Base-by-base conservation (phyloP, 1,140 invertebrate genomes). In the Megathymus violae region DNA sequence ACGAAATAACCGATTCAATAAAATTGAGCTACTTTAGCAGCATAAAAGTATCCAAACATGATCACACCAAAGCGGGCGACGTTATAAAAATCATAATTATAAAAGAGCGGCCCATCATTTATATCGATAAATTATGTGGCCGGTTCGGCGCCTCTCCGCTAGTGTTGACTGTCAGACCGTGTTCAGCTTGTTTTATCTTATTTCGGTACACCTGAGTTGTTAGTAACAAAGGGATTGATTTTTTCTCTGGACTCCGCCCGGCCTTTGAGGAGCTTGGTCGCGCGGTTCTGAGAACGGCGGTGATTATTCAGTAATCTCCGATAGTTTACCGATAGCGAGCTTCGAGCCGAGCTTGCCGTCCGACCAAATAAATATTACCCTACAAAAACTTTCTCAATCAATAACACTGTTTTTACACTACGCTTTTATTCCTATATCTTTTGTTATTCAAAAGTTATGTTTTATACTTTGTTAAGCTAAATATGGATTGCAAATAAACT, bases 201-300 rank as follows among this genome's bases (percentile, higher is more conserved):
- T 82, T 84, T 85, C 69, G 65, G 82, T 85, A 85, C 85, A 85
- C 80, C 82, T 86, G 78, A 86, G 82, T 84, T 88, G 80, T 83
- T 84, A 84, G 78, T 84, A 85, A 88, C 85, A 88, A 88, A 86
- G 85, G 79, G 72, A 84, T 88, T 83, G 80, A 78, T 88, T 88
- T 88, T 88, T 85, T 76, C 73, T 81, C 69, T 76, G 68, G 58
- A 63, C 69, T 79, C 73, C 77, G 71, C 76, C 64, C 69, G 75
- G 80, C 74, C 75, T 88, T 88, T 86, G 78, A 86, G 75, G 43
- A 62, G 54, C 71, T 76, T 9, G 19, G 19, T 22, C 69, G 80
- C 85, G 85, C 77, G 54, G 67, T 78, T 83, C 81, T 80, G 65
- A 71, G 81, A 74, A 80, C 70, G 59, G 67, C 67, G 60, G 66